Evolutionary conservation across 2,888 invertebrate species (phyloP), one percentile per base, ranked within the genome.

Genomic region (Callinectes sapidus): DNA sequence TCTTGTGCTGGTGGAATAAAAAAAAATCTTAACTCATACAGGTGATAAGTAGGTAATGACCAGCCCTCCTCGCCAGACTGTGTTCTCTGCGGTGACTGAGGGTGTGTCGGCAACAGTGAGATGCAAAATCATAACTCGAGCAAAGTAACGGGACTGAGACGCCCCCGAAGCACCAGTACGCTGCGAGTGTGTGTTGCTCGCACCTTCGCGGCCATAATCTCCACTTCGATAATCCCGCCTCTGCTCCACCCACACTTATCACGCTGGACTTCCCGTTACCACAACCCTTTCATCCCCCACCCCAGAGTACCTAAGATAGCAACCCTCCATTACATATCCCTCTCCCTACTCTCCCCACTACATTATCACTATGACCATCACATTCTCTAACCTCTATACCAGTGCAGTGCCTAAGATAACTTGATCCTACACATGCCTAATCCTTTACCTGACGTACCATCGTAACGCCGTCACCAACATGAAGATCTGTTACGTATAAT

Each of bases 71-170:
- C 28, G 71, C 71, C 28, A 71, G 61, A 23, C 23, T 28, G 71
- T 35, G 81, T 81, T 35, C 81, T 28, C 35, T 14, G 81, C 13
- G 81, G 35, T 35, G 35, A 81, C 35, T 16, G 35, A 81, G 81
- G 81, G 81, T 16, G 32, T 35, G 81, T 32, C 81, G 35, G 81
- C 32, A 81, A 32, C 35, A 71, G 71, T 28, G 71, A 81, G 81
- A 81, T 81, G 81, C 81, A 81, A n/a, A 81, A 32, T 35, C 81
- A 81, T 35, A 81, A 35, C 35, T 81, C 81, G 81, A 81, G 81
- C 35, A 81, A 81, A 16, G 35, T 81, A 81, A 81, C 81, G 81
- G 81, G 81, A 81, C 81, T 10, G 14, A 32, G 35, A 81, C 35
- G 81, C 81, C 16, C 35, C 35, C 35, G 16, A 32, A 18, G 35